Percentiles rank a stretch among this genome's conserved stretches.
Conservation (phyloP, 2,797 vertebrate genomes). For the Aeoliscus strigatus region DNA sequence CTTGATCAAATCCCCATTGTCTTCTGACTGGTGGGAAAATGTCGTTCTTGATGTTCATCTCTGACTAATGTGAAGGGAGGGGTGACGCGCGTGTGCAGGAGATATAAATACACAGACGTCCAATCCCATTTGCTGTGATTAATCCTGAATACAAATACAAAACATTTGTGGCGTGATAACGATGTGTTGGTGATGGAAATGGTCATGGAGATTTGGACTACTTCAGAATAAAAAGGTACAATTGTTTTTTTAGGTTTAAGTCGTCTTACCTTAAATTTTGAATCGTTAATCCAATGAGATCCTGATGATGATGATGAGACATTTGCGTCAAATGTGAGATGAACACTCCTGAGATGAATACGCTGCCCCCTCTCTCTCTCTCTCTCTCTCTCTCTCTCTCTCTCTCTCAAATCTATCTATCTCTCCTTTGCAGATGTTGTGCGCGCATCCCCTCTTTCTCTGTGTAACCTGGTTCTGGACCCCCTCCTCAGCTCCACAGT, state of each 20-base stretch:
- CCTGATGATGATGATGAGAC: not conserved
- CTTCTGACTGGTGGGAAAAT: too few relatives aligned
- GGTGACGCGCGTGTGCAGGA: conserved; percentile 4
- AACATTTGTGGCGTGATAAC: not conserved
- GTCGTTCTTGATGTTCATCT: not conserved
- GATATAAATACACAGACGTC: conserved; percentile 6
- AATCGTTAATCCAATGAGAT: not conserved
- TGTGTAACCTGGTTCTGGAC: conserved; percentile 24
- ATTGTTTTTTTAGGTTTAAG: too few relatives aligned
- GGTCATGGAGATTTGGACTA: not conserved
- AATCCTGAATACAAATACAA: not conserved
- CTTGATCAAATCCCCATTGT: too few relatives aligned
- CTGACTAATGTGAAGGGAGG: not conserved
- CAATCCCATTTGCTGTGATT: not conserved
- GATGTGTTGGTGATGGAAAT: not conserved
- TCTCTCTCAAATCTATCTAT: not conserved
- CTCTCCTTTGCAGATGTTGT: not conserved
- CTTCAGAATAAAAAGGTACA: too few relatives aligned
- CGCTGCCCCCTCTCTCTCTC: conserved; percentile 22
- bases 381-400: conserved; percentile 6
- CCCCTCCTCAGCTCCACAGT: conserved; percentile 23
- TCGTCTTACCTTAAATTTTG: conserved; percentile 36
- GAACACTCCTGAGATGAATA: not conserved
- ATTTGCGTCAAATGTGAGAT: conserved; percentile 27
- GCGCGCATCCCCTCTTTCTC: not conserved